Evolutionary conservation across 2,797 vertebrate genomes (phyloP), one percentile per base, ranked within the genome.

Genomic region (Sebastiscus tertius): DNA sequence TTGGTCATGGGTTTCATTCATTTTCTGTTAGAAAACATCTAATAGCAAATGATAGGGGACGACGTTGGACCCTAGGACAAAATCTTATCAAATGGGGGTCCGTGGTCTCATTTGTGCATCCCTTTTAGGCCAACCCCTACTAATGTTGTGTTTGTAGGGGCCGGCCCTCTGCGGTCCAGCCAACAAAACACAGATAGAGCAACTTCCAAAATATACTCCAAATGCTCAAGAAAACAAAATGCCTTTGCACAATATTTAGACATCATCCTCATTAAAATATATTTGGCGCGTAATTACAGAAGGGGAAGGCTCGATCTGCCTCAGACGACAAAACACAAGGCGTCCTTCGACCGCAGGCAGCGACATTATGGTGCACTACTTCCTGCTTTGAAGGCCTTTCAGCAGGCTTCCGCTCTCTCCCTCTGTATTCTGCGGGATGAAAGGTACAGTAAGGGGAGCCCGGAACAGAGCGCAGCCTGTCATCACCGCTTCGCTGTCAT

Each of bases 201-300:
- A 55, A 82, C 67, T 66, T 81, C 64, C 55, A 81, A 82, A 80
- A 75, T 81, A 69, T 26, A 60, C 59, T 77, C 58, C 33, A 8
- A 69, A 67, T 52, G 60, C 68, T 82, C 36, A 26, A 80, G 24
- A 68, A 62, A 81, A 82, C 67, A 36, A 82, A 78, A 74, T 11
- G 60, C 27, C 80, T 86, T 87, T 81, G 83, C 61, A 70, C 49
- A 91, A 72, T 92, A 92, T 93, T 91, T 89, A 91, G 87, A 90
- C 81, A 90, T 94, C 84, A 79, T 85, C 88, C 89, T 91, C 92
- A 94, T 94, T 93, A 90, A 94, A 95, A 93, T 94, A 90, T 94
- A 94, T 94, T 92, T 94, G 92, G 91, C 80, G 82, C 90, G 93
- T 96, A 94, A 95, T 95, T 95, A 95, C 91, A 96, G 94, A 94